phyloP scores from a whole-genome alignment of 2,888 invertebrate species.

The Gastracanthus pulcherrimus region DNA sequence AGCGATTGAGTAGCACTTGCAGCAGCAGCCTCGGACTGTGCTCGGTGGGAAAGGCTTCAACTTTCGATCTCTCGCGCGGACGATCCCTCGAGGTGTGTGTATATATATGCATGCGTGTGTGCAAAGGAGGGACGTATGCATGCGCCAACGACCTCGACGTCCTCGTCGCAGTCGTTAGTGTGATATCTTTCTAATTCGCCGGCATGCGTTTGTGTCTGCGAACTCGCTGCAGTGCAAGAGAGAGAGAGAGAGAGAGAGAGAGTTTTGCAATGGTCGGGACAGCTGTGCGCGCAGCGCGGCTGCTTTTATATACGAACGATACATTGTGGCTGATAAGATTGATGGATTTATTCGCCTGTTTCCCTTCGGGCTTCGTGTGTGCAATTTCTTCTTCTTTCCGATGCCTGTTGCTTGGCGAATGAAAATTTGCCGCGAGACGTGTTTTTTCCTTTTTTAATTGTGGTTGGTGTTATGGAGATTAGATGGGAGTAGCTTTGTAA shows the following conservation, averaged over 20 bases:
- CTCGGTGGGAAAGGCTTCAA: constrained; percentile 57
- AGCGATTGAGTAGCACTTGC: too few species aligned
- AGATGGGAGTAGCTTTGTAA: too few species aligned
- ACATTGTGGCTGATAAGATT: not conserved
- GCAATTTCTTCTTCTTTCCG: not conserved
- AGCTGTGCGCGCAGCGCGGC: not conserved
- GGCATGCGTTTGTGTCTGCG: not conserved
- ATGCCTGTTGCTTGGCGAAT: not conserved
- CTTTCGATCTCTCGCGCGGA: constrained; percentile 49
- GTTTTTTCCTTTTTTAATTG: too few species aligned
- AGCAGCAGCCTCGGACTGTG: constrained; percentile 1
- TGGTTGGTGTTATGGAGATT: too few species aligned
- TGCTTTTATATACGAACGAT: not conserved
- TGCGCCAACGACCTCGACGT: constrained; percentile 7
- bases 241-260: not conserved
- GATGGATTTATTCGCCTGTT: not conserved
- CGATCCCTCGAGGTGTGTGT: not conserved
- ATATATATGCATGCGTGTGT: not conserved
- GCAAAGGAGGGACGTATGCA: not conserved
- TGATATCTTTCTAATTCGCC: not conserved
- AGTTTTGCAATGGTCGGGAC: not conserved
- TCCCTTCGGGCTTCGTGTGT: not conserved
- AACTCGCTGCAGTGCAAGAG: not conserved
- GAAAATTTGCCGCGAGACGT: too few species aligned
- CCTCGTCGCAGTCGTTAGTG: not conserved